Percentiles rank a stretch among this genome's conserved stretches.
Evolutionary conservation across 1,140 invertebrate species (phyloP).

Genomic region (Drosophila carrolli): DNA sequence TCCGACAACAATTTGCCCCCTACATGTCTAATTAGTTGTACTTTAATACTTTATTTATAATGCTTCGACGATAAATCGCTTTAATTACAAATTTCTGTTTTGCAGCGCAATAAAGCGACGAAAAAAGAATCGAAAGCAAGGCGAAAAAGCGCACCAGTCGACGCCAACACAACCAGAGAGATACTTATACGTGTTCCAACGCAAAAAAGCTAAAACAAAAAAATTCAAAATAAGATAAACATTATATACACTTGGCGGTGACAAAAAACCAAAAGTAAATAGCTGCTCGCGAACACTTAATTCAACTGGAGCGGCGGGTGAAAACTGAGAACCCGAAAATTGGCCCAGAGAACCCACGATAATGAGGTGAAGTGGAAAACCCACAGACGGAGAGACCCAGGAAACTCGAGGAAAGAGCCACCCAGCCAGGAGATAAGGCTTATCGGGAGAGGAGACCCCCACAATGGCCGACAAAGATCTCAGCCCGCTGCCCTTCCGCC

Average conservation of each 20-base stretch:
- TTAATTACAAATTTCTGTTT: slow-evolving; percentile 48
- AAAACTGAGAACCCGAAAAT: slow-evolving; percentile 20
- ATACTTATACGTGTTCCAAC: slow-evolving; percentile 58
- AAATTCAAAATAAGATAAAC: slow-evolving; percentile 50
- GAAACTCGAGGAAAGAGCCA: slow-evolving; percentile 8
- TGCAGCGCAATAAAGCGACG: slow-evolving; percentile 54
- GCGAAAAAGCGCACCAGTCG: slow-evolving; percentile 43
- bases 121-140: slow-evolving; percentile 33
- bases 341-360: slow-evolving; percentile 8
- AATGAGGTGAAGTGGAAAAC: slow-evolving; percentile 1
- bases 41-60: slow-evolving; percentile 28
- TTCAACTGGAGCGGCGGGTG: slow-evolving; percentile 26
- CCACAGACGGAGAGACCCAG: not conserved
- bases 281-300: slow-evolving; percentile 30
- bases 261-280: slow-evolving; percentile 47
- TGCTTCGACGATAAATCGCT: slow-evolving; percentile 34
- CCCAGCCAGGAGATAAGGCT: slow-evolving; percentile 19
- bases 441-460: slow-evolving; percentile 13
- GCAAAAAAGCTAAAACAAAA: slow-evolving; percentile 22
- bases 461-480: slow-evolving; percentile 73
- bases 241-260: slow-evolving; percentile 33
- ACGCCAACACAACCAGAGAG: slow-evolving; percentile 38
- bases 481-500: slow-evolving; percentile 76
- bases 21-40: slow-evolving; percentile 31
- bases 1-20: slow-evolving; percentile 1